Evolutionary conservation across 1,140 invertebrate genomes (phyloP), one percentile per base, ranked within the genome.

Genomic region (Hestina assimilis): DNA sequence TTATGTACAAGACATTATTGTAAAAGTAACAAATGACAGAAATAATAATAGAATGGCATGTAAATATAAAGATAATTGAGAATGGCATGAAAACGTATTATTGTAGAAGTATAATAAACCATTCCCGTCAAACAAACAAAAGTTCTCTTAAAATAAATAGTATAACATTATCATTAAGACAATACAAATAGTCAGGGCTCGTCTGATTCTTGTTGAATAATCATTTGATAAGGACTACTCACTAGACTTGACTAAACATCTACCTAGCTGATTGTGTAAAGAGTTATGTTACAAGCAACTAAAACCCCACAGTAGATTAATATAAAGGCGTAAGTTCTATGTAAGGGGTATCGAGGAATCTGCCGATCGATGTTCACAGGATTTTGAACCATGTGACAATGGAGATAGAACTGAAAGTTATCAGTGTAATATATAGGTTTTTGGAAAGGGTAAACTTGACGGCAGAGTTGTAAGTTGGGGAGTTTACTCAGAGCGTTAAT

Each of bases 401-500:
- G 2, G 1, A 6, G 6, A 45, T 8, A 35, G 14, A 31, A 15
- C 11, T 4, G 4, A 43, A 24, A 1, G 17, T 38, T 47, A 33
- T 4, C 4, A 3, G 11, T 35, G 14, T 12, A 15, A 3, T 4
- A 2, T 5, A 26, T 14, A 47, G 38, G 17, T n/a, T 46, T 20
- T 52, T 11, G 50, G 31, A 46, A n/a, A 46, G 31, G 42, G 33
- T 46, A 46, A 55, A 47, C 29, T 51, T 51, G 43, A 43, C 40
- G 35, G 4, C 28, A 24, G 40, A 43, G 46, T 50, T 17, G 46
- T 43, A 58, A 55, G 55, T 58, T 51, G 24, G 48, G 41, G 50
- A 59, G 57, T 40, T 53, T 55, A 35, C 17, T 55, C 14, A 23
- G 19, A 26, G 14, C 51, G 51, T 59, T 59, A 51, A 59, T 59